Conservation (phyloP, 2,113 vertebrate species). For the Gobio gobio region DNA sequence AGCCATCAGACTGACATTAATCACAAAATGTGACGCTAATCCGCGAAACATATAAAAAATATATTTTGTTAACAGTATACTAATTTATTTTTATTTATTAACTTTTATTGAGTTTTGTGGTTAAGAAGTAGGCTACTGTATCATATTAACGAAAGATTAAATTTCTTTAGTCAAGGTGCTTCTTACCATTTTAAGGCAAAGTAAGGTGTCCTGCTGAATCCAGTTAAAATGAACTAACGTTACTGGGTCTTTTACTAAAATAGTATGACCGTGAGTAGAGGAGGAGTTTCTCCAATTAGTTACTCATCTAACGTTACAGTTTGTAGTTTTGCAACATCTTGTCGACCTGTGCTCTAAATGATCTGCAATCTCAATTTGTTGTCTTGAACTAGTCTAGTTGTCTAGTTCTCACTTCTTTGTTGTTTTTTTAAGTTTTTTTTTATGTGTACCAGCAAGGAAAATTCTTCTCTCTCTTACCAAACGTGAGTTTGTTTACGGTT, state of each 20-base stretch:
- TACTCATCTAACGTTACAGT: slow-evolving; percentile 3
- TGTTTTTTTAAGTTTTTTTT: no score
- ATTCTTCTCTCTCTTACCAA: not conserved
- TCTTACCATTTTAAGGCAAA: slow-evolving; percentile 14
- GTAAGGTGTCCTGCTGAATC: not conserved
- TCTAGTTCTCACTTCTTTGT: not conserved
- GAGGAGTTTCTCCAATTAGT: slow-evolving; percentile 4
- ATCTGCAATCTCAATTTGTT: not conserved
- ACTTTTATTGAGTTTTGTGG: not conserved
- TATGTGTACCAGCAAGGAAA: not conserved
- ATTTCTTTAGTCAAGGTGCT: not conserved
- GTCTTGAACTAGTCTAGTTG: no score
- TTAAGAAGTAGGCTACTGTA: no score
- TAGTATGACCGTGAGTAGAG: not conserved
- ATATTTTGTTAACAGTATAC: not conserved
- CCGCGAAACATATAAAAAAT: no score
- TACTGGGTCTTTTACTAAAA: not conserved
- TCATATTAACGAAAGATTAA: not conserved
- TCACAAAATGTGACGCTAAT: no score
- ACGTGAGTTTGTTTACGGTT: slow-evolving; percentile 32
- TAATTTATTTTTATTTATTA: not conserved
- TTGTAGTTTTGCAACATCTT: not conserved
- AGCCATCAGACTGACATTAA: no score
- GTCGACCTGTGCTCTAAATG: not conserved
- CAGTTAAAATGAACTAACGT: not conserved